phyloP scores from a whole-genome alignment of 2,113 vertebrate species.

The Heteronetta atricapilla region DNA sequence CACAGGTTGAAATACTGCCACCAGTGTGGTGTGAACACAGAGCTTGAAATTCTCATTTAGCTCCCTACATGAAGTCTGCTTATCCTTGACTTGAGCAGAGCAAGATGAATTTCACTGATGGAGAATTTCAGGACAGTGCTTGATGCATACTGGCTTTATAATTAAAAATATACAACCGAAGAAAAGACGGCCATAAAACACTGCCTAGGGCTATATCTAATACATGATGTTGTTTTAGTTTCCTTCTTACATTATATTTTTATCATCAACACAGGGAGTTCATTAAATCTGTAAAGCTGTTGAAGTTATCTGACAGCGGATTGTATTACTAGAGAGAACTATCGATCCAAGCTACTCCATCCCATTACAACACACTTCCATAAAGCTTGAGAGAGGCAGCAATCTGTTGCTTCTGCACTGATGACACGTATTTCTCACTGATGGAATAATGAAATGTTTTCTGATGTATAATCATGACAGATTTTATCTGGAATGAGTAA shows the following conservation, averaged over 20 bases:
- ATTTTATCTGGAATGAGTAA: constrained; percentile 70
- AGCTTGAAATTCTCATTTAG: constrained; percentile 56
- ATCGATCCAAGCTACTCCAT: constrained; percentile 60
- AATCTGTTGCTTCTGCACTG: constrained; percentile 73
- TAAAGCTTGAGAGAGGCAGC: constrained; percentile 62
- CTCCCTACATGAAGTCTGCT: constrained; percentile 53
- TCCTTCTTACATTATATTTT: constrained; percentile 66
- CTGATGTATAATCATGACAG: constrained; percentile 73
- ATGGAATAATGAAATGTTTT: constrained; percentile 70
- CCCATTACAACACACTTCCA: constrained; percentile 70
- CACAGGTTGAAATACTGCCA: constrained; percentile 21
- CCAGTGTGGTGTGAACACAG: not conserved
- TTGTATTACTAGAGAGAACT: constrained; percentile 67
- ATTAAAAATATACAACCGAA: constrained; percentile 69
- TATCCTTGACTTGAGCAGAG: constrained; percentile 50
- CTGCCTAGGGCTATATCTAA: constrained; percentile 54
- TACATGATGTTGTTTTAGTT: constrained; percentile 66
- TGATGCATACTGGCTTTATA: constrained; percentile 69
- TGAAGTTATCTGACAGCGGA: constrained; percentile 58
- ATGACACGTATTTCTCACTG: constrained; percentile 70
- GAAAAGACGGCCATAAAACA: constrained; percentile 53
- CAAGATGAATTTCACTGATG: constrained; percentile 54
- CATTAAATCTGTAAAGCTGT: constrained; percentile 69
- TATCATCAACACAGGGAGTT: constrained; percentile 62
- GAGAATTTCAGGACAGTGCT: constrained; percentile 52